Percentiles rank a stretch among this genome's conserved stretches.
Evolutionary conservation across 2,888 invertebrate species (phyloP).

Genomic region (Phyto melanocephala): DNA sequence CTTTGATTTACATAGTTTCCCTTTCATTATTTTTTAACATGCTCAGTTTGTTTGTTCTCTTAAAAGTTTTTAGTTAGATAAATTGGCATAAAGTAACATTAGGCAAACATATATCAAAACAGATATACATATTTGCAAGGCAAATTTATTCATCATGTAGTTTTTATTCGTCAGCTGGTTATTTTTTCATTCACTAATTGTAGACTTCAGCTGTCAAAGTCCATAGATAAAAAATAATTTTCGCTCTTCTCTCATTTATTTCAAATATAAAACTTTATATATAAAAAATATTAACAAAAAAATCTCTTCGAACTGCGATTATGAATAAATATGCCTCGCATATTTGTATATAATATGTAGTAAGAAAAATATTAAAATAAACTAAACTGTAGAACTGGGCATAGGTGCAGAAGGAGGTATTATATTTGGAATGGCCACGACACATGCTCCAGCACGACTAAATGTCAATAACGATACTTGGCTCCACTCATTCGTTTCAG

Average conservation of each 20-base stretch:
- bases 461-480: conserved; percentile 88
- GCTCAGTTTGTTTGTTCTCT: conserved; percentile 28
- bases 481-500: conserved; percentile 88
- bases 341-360: conserved; percentile 48
- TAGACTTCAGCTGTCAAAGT: too few species aligned
- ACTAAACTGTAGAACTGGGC: conserved; percentile 78
- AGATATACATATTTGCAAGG: too few species aligned
- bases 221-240: too few species aligned
- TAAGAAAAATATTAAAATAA: conserved; percentile 65
- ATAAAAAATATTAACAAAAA: too few species aligned
- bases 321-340: too few species aligned
- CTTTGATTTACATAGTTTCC: too few species aligned
- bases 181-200: too few species aligned
- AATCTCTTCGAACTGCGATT: too few species aligned
- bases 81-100: conserved; percentile 46
- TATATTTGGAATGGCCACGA: conserved; percentile 83
- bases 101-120: conserved; percentile 56
- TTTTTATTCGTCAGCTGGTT: too few species aligned
- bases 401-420: conserved; percentile 76
- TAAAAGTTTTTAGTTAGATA: conserved; percentile 38
- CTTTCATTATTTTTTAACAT: conserved; percentile 24
- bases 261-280: too few species aligned
- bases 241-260: too few species aligned
- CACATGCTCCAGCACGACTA: conserved; percentile 93
- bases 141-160: too few species aligned